These are phyloP conservation scores for Scaptodrosophila latifasciaeformis DNA, from an alignment of 2,888 invertebrate species.

Conservation along the genomic window DNA sequence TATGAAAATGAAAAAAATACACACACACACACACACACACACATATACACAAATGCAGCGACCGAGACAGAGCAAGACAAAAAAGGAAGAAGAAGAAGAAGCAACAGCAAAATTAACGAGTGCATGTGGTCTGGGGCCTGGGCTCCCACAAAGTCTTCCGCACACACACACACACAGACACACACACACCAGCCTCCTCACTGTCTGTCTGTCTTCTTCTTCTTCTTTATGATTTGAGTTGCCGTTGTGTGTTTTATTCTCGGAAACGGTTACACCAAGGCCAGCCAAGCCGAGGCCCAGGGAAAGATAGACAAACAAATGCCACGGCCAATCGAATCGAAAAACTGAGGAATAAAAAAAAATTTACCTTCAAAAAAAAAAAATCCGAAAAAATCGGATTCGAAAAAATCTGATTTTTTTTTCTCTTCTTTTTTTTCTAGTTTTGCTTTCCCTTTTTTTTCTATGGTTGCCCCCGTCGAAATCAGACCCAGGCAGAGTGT, in stretches of 20 bases:
- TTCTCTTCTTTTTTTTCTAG: too few species aligned
- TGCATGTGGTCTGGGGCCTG: not conserved
- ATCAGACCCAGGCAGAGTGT: too few species aligned
- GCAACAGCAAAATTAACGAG: too few species aligned
- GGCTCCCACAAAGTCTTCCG: not conserved
- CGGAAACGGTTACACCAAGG: slow-evolving; percentile 70
- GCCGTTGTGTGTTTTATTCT: slow-evolving; percentile 52
- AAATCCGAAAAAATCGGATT: too few species aligned
- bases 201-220: not conserved
- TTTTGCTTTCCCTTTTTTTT: too few species aligned
- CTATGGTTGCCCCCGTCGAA: too few species aligned
- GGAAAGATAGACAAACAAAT: slow-evolving; percentile 37
- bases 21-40: slow-evolving; percentile 19
- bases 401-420: too few species aligned
- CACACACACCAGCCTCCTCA: not conserved
- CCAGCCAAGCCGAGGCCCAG: slow-evolving; percentile 36
- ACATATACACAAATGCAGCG: slow-evolving; percentile 6
- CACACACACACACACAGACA: too few species aligned
- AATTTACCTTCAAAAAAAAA: too few species aligned
- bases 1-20: slow-evolving; percentile 7
- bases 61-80: slow-evolving; percentile 11
- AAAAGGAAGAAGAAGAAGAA: not conserved
- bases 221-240: too few species aligned
- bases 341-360: too few species aligned
- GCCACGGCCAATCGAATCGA: slow-evolving; percentile 11